Conservation (phyloP, 1,140 invertebrate genomes). For the Bombus fervidus region DNA sequence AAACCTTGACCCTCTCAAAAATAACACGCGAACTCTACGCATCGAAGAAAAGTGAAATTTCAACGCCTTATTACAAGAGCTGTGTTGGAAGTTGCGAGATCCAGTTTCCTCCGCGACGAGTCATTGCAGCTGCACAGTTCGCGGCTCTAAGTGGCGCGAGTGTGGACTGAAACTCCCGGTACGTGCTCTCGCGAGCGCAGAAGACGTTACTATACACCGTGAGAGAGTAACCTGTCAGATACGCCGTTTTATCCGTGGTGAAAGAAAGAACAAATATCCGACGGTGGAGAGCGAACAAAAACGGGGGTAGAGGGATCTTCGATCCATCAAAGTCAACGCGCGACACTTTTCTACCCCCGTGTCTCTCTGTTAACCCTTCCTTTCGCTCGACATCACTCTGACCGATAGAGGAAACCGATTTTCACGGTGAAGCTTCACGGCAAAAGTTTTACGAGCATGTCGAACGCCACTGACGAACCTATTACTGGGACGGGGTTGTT, state of each 20-base stretch:
- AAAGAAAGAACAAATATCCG: slow-evolving; percentile 66
- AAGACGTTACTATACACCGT: slow-evolving; percentile 63
- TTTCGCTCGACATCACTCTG: neutral
- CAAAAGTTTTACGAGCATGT: slow-evolving; percentile 69
- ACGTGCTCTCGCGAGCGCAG: slow-evolving; percentile 10
- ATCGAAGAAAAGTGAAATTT: slow-evolving; percentile 25
- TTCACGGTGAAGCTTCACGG: neutral
- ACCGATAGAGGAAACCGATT: neutral
- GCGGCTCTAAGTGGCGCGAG: slow-evolving; percentile 31
- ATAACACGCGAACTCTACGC: neutral
- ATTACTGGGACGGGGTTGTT: slow-evolving; percentile 45
- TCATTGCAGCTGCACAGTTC: slow-evolving; percentile 53
- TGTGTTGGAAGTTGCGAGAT: neutral
- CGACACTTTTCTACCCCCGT: slow-evolving; percentile 49
- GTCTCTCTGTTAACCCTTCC: slow-evolving; percentile 1
- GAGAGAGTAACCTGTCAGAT: slow-evolving; percentile 73
- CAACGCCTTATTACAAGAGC: neutral
- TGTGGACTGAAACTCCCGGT: too few relatives aligned
- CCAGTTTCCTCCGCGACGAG: slow-evolving; percentile 15
- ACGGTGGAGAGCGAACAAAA: slow-evolving; percentile 51
- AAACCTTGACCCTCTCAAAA: neutral
- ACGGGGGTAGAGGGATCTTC: slow-evolving; percentile 59
- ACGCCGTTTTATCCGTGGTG: slow-evolving; percentile 64
- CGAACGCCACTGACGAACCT: slow-evolving; percentile 66
- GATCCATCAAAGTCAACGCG: slow-evolving; percentile 73